These are phyloP conservation scores for Coenobita brevimanus DNA, from an alignment of 1,140 invertebrate species.

Conservation along the genomic window DNA sequence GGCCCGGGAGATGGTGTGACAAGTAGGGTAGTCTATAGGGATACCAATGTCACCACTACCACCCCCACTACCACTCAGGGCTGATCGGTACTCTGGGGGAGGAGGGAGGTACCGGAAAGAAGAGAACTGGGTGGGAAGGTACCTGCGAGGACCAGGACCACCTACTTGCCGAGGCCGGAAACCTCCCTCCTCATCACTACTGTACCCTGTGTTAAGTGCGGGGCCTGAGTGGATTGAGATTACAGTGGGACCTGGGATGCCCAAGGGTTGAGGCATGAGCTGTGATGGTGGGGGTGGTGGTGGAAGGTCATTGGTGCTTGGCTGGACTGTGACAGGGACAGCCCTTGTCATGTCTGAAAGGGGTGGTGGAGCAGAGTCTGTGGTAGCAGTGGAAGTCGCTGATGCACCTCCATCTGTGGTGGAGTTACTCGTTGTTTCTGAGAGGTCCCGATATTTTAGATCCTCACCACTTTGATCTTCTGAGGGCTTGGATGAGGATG, in stretches of 20 bases:
- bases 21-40: slow-evolving; percentile 51
- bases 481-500: slow-evolving; percentile 63
- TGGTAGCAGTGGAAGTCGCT: slow-evolving; percentile 58
- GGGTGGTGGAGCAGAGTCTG: slow-evolving; percentile 43
- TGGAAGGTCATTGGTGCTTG: slow-evolving; percentile 1
- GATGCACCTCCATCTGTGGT: slow-evolving; percentile 67
- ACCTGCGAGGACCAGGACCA: slow-evolving; percentile 39
- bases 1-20: slow-evolving; percentile 47
- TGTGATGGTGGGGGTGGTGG: slow-evolving; percentile 32
- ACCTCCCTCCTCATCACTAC: slow-evolving; percentile 68
- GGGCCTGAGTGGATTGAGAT: slow-evolving; percentile 45
- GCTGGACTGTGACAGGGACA: slow-evolving; percentile 18
- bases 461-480: slow-evolving; percentile 60
- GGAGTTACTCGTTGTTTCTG: slow-evolving; percentile 68
- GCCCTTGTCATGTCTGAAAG: slow-evolving; percentile 29
- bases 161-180: slow-evolving; percentile 57
- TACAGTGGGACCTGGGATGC: slow-evolving; percentile 50
- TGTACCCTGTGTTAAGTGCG: slow-evolving; percentile 53
- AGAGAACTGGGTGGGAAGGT: slow-evolving; percentile 62
- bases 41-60: background rate
- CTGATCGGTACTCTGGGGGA: slow-evolving; percentile 61
- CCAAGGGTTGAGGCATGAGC: slow-evolving; percentile 28
- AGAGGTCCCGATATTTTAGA: slow-evolving; percentile 66
- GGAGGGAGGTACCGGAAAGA: slow-evolving; percentile 67
- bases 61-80: background rate